These are phyloP conservation scores for Notiomystis cincta DNA, from an alignment of 2,113 vertebrate genomes.

Conservation along the genomic window DNA sequence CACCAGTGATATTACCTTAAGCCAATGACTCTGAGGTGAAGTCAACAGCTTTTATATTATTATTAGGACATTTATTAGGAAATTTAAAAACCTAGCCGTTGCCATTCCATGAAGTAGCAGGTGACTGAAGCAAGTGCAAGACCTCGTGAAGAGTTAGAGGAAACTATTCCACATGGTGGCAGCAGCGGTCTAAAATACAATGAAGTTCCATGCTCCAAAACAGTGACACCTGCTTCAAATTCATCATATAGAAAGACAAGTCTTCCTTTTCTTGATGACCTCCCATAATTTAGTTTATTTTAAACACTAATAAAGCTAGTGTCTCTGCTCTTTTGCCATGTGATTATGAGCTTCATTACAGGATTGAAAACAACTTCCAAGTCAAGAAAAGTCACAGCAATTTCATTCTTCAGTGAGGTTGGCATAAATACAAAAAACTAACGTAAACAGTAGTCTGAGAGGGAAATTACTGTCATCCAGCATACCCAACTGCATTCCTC, in stretches of 20 bases:
- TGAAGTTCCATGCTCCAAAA: not conserved
- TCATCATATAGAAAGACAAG: not conserved
- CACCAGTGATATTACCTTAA: not conserved
- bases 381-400: not conserved
- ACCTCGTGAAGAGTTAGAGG: not conserved
- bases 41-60: not conserved
- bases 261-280: not conserved
- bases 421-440: not conserved
- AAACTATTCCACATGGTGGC: constrained; percentile 55
- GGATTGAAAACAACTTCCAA: not conserved
- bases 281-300: not conserved
- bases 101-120: not conserved
- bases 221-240: not conserved
- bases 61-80: no score
- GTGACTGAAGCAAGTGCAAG: not conserved
- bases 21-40: not conserved
- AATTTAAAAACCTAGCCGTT: not conserved
- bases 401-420: not conserved
- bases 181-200: constrained; percentile 35
- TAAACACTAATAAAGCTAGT: not conserved
- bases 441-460: not conserved
- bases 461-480: not conserved
- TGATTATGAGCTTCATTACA: not conserved
- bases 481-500: not conserved
- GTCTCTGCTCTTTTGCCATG: not conserved